Evolutionary conservation across 1,140 invertebrate genomes (phyloP), one percentile per base, ranked within the genome.

Genomic region (Sitodiplosis mosellana): DNA sequence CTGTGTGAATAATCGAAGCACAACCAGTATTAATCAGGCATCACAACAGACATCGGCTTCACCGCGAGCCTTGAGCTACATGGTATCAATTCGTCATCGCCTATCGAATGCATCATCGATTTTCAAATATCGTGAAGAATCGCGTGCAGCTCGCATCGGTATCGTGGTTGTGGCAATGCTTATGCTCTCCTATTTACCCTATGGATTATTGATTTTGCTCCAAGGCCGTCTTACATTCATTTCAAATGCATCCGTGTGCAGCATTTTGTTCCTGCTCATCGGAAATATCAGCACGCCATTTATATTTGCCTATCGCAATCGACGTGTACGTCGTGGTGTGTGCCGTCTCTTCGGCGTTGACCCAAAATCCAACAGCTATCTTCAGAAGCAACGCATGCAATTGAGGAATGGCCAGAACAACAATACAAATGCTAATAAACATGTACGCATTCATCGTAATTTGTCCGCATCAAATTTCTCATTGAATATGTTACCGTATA

Each of bases 261-360:
- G 75, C 11, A 62, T 86, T 33, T 71, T 80, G 37, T 69, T 83
- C 53, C 64, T 85, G 14, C 66, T 81, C 14, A 59, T 80, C 22
- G 77, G 77, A 18, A 77, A 80, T 15, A 72, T 81, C 22, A 69
- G 76, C 2, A 84, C 80, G 11, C 83, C 83, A 0, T 73, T 85
- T 58, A 67, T 87, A 18, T 87, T 87, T 60, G 82, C 81, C 8
- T 78, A 83, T 55, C 72, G 84, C 6, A 86, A 81, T 22, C 73
- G 78, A 19, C 70, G 82, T 2, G 77, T 86, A 11, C 77, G 84
- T 52, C 67, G 80, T 7, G 83, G 86, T 53, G 69, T 77, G 3
- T 66, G 71, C 36, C 71, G 74, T 47, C 63, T 80, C 51, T 73
- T 78, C 48, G 69, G 74, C 48, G 60, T 74, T 49, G 54, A 62